These are phyloP conservation scores for Glyptemys insculpta DNA, from an alignment of 2,797 vertebrate genomes.

Conservation along the genomic window DNA sequence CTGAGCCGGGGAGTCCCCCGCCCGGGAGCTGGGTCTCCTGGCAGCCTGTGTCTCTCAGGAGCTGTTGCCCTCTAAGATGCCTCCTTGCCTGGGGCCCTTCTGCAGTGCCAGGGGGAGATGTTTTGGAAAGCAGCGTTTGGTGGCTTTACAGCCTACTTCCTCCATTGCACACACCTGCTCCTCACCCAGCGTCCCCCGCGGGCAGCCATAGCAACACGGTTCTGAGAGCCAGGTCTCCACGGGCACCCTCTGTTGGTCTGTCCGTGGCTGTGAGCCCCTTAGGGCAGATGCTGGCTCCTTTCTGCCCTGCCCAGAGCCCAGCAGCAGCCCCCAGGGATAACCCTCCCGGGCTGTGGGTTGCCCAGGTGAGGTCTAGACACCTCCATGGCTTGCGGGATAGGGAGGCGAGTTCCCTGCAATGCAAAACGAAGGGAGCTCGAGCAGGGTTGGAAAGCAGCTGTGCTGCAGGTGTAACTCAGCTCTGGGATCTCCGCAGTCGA, in stretches of 20 bases:
- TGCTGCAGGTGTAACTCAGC: not conserved
- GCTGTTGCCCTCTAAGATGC: too few species aligned
- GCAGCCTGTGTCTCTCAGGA: too few species aligned
- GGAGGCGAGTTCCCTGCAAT: not conserved
- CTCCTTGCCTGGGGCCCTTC: not conserved
- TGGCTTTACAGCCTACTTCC: not conserved
- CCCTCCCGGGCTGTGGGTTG: not conserved
- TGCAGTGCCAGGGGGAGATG: not conserved
- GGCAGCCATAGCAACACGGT: not conserved
- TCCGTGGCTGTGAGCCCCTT: not conserved
- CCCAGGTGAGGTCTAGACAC: not conserved
- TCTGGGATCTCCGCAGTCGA: constrained; percentile 84
- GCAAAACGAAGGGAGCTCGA: not conserved
- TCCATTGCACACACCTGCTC: not conserved
- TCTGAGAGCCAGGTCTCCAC: not conserved
- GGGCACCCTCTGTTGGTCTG: not conserved
- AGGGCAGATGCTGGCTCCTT: not conserved
- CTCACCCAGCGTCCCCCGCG: rapidly evolving
- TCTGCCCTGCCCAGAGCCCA: not conserved
- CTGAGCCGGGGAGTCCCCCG: too few species aligned
- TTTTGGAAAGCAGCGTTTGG: not conserved
- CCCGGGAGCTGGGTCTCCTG: not conserved
- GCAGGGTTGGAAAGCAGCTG: not conserved
- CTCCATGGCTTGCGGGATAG: not conserved
- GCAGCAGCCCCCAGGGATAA: not conserved